Conservation (phyloP, 2,113 vertebrate genomes). For the Scopus umbretta region DNA sequence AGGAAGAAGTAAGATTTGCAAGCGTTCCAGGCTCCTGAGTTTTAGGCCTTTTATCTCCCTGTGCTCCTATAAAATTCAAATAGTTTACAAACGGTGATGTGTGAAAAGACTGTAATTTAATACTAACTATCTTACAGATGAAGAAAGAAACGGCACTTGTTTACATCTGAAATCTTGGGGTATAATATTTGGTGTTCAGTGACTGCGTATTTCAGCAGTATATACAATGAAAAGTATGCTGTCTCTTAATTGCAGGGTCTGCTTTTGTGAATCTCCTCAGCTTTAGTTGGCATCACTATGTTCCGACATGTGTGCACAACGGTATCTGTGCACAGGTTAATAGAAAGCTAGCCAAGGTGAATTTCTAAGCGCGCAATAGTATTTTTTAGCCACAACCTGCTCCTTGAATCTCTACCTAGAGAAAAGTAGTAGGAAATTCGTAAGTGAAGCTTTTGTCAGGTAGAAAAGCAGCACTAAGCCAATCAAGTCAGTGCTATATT, state of each 20-base stretch:
- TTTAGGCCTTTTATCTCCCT: neutral
- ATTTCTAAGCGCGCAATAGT: neutral
- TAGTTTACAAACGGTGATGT: neutral
- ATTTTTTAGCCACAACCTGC: neutral
- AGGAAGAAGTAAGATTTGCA: neutral
- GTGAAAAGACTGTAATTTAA: neutral
- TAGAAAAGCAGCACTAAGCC: neutral
- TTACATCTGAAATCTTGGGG: neutral
- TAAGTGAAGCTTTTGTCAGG: neutral
- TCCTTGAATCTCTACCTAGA: neutral
- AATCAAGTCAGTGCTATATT: neutral
- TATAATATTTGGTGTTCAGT: neutral
- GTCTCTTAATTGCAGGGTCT: neutral
- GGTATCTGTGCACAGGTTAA: neutral
- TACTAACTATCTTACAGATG: neutral
- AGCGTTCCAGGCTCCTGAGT: neutral
- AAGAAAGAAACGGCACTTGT: neutral
- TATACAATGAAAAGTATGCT: neutral
- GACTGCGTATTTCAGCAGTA: neutral
- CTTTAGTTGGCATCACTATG: neutral
- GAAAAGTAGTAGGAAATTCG: neutral
- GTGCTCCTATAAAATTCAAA: neutral
- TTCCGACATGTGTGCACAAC: neutral
- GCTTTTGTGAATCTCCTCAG: neutral
- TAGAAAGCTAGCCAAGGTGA: neutral